Evolutionary conservation across 2,888 invertebrate species (phyloP).

Genomic region (Rutpela maculata): DNA sequence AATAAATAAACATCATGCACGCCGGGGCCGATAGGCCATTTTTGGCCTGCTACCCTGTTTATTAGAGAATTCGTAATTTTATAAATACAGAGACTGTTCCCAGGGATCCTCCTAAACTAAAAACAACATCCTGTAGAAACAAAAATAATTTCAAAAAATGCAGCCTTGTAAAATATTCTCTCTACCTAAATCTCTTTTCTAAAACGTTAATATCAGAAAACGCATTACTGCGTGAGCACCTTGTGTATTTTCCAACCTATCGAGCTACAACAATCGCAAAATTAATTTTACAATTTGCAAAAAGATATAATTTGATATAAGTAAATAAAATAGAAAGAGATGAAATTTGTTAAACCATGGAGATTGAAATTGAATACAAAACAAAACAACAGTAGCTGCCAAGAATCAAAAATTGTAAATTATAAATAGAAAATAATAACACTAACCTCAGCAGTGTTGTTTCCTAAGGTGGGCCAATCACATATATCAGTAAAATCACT

Average conservation of each 20-base stretch:
- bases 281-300: neutral
- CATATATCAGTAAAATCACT: conserved; percentile 91
- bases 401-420: conserved; percentile 42
- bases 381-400: conserved; percentile 31
- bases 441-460: conserved; percentile 76
- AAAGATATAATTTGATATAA: neutral
- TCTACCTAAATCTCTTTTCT: too few species aligned
- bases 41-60: too few species aligned
- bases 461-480: conserved; percentile 94
- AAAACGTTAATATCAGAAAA: too few species aligned
- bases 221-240: neutral
- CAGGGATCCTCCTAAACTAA: too few species aligned
- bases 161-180: too few species aligned
- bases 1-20: too few species aligned
- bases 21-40: too few species aligned
- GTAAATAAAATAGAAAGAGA: neutral
- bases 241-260: neutral
- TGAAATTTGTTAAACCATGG: conserved; percentile 4
- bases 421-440: conserved; percentile 42
- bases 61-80: too few species aligned
- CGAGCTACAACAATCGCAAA: neutral
- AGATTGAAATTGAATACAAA: neutral
- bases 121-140: too few species aligned
- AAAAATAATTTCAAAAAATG: too few species aligned
- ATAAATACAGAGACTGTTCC: too few species aligned